Conservation (phyloP, 1,140 invertebrate genomes). For the Cepaea nemoralis region DNA sequence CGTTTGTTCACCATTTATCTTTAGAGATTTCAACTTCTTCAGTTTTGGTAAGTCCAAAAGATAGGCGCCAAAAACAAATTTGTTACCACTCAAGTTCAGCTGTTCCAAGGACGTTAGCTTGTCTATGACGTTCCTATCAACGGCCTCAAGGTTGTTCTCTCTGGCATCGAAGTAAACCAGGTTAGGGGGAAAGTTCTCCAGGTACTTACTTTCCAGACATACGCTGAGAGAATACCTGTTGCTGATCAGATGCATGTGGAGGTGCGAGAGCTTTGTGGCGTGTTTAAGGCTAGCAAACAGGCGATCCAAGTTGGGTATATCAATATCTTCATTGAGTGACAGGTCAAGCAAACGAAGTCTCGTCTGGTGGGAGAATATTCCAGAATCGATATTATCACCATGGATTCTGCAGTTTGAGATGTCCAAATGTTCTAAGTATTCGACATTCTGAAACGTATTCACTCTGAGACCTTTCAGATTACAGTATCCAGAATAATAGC, state of each 20-base stretch:
- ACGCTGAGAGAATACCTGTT: conserved; percentile 1
- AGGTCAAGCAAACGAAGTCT: neutral
- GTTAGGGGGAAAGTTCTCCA: neutral
- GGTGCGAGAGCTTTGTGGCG: neutral
- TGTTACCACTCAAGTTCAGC: neutral
- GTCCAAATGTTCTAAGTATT: neutral
- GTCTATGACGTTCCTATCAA: neutral
- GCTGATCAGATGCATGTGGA: neutral
- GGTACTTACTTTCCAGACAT: neutral
- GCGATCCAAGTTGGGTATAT: neutral
- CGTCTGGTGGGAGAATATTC: neutral
- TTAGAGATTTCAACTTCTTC: neutral
- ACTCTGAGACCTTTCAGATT: neutral
- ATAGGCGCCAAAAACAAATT: conserved; percentile 16
- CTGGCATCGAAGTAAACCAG: neutral
- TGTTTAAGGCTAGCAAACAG: neutral
- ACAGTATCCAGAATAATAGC: neutral
- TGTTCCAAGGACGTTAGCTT: neutral
- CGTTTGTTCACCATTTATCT: neutral
- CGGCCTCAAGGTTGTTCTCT: conserved; percentile 11
- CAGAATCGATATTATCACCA: neutral
- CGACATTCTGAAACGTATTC: neutral
- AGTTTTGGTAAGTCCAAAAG: neutral
- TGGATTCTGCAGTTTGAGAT: neutral
- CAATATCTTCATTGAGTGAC: conserved; percentile 17